Evolutionary conservation across 2,888 invertebrate species (phyloP), one percentile per base, ranked within the genome.

Genomic region (Sipunculus nudus): DNA sequence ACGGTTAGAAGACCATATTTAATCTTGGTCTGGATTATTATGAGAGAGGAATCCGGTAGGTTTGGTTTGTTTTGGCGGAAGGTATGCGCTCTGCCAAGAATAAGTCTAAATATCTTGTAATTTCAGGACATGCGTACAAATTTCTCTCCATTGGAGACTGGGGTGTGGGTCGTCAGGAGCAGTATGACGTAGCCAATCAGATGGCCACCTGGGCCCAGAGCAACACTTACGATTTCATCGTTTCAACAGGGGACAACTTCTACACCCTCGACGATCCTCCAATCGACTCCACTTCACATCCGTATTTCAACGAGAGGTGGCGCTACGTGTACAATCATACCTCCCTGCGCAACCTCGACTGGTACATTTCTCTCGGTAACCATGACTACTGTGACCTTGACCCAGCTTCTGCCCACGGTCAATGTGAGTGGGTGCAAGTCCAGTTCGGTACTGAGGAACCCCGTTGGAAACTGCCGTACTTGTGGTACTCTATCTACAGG

Each of bases 351-450:
- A 21, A 47, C 26, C 47, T 47, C 5, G 8, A 25, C 8, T 47
- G 47, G 47, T 26, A 25, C 47, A 8, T 47, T 5, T 8, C 28
- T 8, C 26, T 47, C 26, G 47, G 47, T 8, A 47, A 47, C 47
- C 47, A 47, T 26, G 47, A 47, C 26, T 47, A 47, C 26, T 25
- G 47, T 19, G 8, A 29, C 6, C n/a, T n/a, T n/a, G n/a, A n/a
- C n/a, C n/a, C n/a, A n/a, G n/a, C n/a, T n/a, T n/a, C n/a, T n/a
- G n/a, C n/a, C n/a, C 26, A 53, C 41, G 28, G 31, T 23, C 53
- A 53, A 23, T 52, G 45, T 38, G 59, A 59, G 53, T 59, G 59
- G 59, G 45, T 53, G 16, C 43, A 59, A 47, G 38, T 59, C 23
- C 43, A 53, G n/a, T n/a, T n/a, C n/a, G n/a, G n/a, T n/a, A n/a